Conservation (phyloP, 2,797 vertebrate species). For the Bufotes viridis region DNA sequence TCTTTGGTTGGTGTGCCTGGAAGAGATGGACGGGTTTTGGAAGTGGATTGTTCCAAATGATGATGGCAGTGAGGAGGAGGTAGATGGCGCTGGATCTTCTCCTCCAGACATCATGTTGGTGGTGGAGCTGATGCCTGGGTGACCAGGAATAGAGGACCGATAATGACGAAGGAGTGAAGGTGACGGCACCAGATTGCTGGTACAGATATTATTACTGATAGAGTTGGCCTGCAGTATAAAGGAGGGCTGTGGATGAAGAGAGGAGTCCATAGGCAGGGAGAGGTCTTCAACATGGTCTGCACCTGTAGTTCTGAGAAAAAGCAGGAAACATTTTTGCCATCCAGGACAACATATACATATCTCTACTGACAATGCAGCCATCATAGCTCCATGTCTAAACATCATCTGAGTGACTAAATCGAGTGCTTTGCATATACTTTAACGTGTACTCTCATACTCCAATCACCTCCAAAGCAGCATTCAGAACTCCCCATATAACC, state of each 20-base stretch:
- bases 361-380: neutral
- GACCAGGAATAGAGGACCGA: constrained; percentile 52
- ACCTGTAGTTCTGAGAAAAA: constrained; percentile 61
- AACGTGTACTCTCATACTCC: neutral
- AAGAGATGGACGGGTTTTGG: neutral
- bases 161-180: constrained; percentile 53
- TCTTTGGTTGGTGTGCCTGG: constrained; percentile 25
- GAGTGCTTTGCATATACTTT: neutral
- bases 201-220: constrained; percentile 17
- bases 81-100: constrained; percentile 60
- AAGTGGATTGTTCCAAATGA: neutral
- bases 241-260: constrained; percentile 63
- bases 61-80: constrained; percentile 33
- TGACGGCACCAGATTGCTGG: constrained; percentile 12
- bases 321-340: neutral
- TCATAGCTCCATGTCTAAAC: neutral
- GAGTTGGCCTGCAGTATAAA: constrained; percentile 54
- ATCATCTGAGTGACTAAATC: neutral
- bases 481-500: too few relatives aligned
- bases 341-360: neutral
- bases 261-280: constrained; percentile 60
- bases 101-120: neutral
- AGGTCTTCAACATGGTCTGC: constrained; percentile 45
- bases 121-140: neutral
- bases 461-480: neutral